These are phyloP conservation scores for Plecotus auritus DNA, from an alignment of 2,113 vertebrate species.

Conservation along the genomic window DNA sequence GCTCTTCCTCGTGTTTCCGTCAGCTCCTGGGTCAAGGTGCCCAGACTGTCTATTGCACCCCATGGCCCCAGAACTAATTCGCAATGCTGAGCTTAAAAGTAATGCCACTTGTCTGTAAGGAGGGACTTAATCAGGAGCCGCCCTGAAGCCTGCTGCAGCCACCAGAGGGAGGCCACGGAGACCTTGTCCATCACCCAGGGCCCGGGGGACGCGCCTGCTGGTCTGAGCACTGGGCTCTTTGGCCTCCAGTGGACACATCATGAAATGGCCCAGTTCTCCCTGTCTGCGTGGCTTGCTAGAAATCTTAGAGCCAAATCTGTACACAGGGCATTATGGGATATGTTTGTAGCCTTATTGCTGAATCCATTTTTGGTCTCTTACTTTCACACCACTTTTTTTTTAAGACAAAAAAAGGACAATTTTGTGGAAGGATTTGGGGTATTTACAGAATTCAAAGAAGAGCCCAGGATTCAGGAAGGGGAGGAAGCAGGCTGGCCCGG, in stretches of 20 bases:
- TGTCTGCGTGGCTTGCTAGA: not conserved
- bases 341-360: not conserved
- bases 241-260: not conserved
- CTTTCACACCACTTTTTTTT: not conserved
- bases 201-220: not conserved
- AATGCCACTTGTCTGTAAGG: fast-evolving
- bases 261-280: fast-evolving
- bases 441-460: not conserved
- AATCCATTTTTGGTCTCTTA: not conserved
- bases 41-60: fast-evolving
- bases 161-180: fast-evolving
- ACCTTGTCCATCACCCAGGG: fast-evolving
- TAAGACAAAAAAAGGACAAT: no score
- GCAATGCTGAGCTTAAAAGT: fast-evolving
- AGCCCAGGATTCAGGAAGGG: not conserved
- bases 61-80: no score
- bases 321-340: not conserved
- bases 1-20: not conserved
- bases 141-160: not conserved
- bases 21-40: not conserved
- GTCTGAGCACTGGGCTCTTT: not conserved
- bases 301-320: not conserved
- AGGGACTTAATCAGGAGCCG: not conserved
- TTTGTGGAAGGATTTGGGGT: not conserved
- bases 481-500: not conserved